A percentile compares a stretch with the other conserved stretches of the same genome.
Evolutionary conservation across 2,113 vertebrate species (phyloP).

Genomic region (Pachycephala philippinensis): DNA sequence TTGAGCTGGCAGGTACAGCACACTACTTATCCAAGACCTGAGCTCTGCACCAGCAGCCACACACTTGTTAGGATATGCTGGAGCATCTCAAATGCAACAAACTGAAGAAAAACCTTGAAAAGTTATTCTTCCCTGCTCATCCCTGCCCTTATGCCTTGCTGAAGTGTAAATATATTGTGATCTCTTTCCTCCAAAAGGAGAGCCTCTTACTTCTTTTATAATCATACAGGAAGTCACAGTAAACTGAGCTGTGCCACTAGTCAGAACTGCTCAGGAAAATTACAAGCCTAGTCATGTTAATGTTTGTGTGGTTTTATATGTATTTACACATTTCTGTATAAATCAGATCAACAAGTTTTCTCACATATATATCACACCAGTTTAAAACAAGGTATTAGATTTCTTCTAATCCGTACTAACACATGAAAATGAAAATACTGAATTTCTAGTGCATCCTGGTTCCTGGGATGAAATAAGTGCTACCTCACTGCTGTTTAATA

Average conservation of each 20-base stretch:
- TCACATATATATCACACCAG: not conserved
- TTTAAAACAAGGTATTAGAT: not conserved
- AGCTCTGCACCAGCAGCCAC: not conserved
- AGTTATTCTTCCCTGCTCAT: not conserved
- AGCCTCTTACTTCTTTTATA: not conserved
- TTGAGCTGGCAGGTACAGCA: not conserved
- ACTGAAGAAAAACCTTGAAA: not conserved
- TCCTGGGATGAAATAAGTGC: not conserved
- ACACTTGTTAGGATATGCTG: not conserved
- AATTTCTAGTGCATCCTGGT: not conserved
- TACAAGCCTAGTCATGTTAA: not conserved
- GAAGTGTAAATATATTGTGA: not conserved
- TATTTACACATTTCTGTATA: not conserved
- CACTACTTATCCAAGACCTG: not conserved
- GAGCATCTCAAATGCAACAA: not conserved
- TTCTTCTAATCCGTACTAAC: not conserved
- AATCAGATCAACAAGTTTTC: not conserved
- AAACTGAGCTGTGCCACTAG: not conserved
- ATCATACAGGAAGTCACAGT: not conserved
- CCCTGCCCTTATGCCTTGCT: not conserved
- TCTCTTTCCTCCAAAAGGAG: not conserved
- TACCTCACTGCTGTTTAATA: not conserved
- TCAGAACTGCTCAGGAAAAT: not conserved
- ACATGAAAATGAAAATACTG: not conserved
- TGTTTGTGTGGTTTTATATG: not conserved